Percentiles rank a stretch among this genome's conserved stretches.
Evolutionary conservation across 2,797 vertebrate species (phyloP).

Genomic region (Petrocephalus sullivani): DNA sequence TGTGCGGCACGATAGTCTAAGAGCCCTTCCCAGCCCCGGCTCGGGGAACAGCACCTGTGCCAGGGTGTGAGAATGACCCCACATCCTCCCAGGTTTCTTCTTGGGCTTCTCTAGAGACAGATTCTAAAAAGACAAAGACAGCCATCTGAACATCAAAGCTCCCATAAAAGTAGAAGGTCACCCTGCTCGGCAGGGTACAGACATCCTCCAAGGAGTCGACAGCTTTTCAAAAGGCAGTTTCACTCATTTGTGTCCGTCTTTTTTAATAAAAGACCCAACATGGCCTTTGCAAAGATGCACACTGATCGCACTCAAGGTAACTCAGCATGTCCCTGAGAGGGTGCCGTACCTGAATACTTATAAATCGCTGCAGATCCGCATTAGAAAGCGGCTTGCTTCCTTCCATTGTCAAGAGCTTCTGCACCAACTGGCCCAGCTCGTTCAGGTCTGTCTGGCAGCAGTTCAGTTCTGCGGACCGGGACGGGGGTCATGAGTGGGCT

Average conservation of each 20-base stretch:
- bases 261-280: background rate
- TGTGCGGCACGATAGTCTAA: no score
- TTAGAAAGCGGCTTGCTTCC: conserved; percentile 65
- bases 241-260: background rate
- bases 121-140: conserved; percentile 50
- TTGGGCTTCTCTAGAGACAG: conserved; percentile 68
- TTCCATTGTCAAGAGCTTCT: conserved; percentile 75
- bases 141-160: background rate
- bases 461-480: conserved; percentile 63
- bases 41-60: conserved; percentile 64
- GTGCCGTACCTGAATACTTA: conserved; percentile 70
- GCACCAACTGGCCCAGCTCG: conserved; percentile 74
- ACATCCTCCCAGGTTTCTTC: conserved; percentile 60
- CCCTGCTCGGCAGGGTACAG: background rate
- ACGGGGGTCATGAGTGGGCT: background rate
- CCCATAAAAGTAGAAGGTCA: background rate
- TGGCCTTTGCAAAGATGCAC: background rate
- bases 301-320: background rate
- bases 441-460: conserved; percentile 79
- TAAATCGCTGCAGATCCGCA: conserved; percentile 70
- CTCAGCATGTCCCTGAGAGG: background rate
- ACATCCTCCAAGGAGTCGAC: background rate
- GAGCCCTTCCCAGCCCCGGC: conserved; percentile 34
- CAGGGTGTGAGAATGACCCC: conserved; percentile 65
- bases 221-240: background rate